phyloP scores from a whole-genome alignment of 2,113 vertebrate species.

The Sorex araneus region DNA sequence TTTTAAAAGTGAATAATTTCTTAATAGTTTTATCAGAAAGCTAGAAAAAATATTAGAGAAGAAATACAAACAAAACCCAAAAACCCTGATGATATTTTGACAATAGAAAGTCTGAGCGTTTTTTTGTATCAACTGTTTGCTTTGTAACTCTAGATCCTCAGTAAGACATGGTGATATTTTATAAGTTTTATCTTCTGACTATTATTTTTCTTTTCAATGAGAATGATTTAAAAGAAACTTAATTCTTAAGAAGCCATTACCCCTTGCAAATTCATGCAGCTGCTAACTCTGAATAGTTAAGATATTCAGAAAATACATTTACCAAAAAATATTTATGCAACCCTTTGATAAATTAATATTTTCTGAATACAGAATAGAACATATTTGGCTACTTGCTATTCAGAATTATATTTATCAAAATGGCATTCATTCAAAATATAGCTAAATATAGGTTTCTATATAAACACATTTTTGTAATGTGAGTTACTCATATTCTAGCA shows the following conservation, averaged over 20 bases:
- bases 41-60: slow-evolving; percentile 25
- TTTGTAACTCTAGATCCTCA: slow-evolving; percentile 49
- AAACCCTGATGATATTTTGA: slow-evolving; percentile 25
- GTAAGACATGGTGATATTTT: not conserved
- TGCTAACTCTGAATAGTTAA: slow-evolving; percentile 48
- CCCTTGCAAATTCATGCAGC: not conserved
- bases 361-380: slow-evolving; percentile 16
- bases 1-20: not conserved
- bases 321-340: slow-evolving; percentile 19
- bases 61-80: not conserved
- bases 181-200: not conserved
- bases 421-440: slow-evolving; percentile 9
- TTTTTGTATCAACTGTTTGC: not conserved
- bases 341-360: slow-evolving; percentile 43
- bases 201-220: not conserved
- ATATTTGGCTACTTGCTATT: slow-evolving; percentile 31
- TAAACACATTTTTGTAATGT: slow-evolving; percentile 18
- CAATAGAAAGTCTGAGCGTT: not conserved
- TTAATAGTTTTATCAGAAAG: not conserved
- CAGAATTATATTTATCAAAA: slow-evolving; percentile 48
- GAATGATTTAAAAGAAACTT: slow-evolving; percentile 20
- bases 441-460: slow-evolving; percentile 33
- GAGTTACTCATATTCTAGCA: slow-evolving; percentile 11
- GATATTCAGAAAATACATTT: slow-evolving; percentile 54
- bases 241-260: not conserved